Evolutionary conservation across 2,888 invertebrate genomes (phyloP).

Genomic region (Mesopsocus fuscifrons): DNA sequence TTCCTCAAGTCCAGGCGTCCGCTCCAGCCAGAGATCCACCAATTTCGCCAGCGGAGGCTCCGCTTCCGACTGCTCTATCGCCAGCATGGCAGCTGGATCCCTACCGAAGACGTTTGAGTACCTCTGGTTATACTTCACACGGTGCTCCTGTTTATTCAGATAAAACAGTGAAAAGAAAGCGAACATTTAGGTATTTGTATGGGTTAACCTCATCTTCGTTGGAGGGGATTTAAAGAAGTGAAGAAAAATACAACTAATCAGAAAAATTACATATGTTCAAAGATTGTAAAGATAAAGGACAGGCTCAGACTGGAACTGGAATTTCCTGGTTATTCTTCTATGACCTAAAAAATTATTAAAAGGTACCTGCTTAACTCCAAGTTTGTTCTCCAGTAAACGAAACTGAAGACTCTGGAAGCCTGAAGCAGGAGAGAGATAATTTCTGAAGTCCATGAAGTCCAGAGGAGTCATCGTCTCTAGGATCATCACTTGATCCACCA

Average conservation of each 20-base stretch:
- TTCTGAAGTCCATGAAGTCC: constrained; percentile 95
- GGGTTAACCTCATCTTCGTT: too few species aligned
- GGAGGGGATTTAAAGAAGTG: too few species aligned
- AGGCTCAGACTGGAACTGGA: too few species aligned
- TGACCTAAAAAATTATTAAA: too few species aligned
- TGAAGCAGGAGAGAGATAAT: constrained; percentile 83
- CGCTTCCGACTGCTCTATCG: constrained; percentile 46
- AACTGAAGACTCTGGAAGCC: constrained; percentile 98
- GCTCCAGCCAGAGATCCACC: constrained; percentile 82
- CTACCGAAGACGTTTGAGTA: constrained; percentile 73
- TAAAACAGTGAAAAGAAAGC: too few species aligned
- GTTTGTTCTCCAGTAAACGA: constrained; percentile 85
- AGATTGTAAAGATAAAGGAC: too few species aligned
- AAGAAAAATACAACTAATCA: too few species aligned
- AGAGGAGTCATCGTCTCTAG: constrained; percentile 97
- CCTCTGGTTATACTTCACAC: constrained; percentile 85
- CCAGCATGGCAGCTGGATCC: constrained; percentile 38
- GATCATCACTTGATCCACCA: constrained; percentile 93
- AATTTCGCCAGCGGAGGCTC: constrained; percentile 72
- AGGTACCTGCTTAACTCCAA: constrained; percentile 38
- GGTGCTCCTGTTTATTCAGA: constrained; percentile 57
- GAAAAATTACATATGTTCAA: too few species aligned
- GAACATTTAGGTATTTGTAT: too few species aligned
- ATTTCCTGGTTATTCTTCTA: too few species aligned
- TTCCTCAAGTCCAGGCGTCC: constrained; percentile 79